These are phyloP conservation scores for Anastatus disparis DNA, from an alignment of 1,140 invertebrate species.

Conservation along the genomic window DNA sequence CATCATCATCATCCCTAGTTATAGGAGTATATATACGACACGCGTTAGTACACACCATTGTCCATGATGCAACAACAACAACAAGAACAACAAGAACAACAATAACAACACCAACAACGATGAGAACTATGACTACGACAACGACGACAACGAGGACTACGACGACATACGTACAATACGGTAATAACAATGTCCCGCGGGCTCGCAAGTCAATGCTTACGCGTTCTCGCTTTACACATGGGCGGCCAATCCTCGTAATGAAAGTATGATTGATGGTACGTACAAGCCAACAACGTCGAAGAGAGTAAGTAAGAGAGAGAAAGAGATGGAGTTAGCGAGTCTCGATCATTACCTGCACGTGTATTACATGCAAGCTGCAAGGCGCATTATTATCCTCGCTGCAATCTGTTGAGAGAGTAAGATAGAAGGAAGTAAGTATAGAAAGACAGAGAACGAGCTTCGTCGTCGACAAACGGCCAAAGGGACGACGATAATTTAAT, in stretches of 20 bases:
- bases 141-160: conserved; percentile 5
- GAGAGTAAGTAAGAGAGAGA: too few relatives aligned
- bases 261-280: conserved; percentile 68
- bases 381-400: conserved; percentile 24
- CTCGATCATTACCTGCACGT: conserved; percentile 55
- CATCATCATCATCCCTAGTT: too few relatives aligned
- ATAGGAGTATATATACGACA: too few relatives aligned
- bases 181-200: conserved; percentile 62
- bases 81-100: too few relatives aligned
- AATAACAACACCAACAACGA: too few relatives aligned
- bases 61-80: too few relatives aligned
- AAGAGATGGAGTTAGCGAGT: conserved; percentile 45
- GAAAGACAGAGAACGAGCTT: too few relatives aligned
- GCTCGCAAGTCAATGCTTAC: conserved; percentile 55
- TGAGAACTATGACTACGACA: not conserved
- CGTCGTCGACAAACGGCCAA: not conserved
- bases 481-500: conserved; percentile 28
- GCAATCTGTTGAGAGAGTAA: conserved; percentile 24
- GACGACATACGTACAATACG: conserved; percentile 43
- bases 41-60: too few relatives aligned
- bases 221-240: too few relatives aligned
- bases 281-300: too few relatives aligned
- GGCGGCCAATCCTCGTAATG: conserved; percentile 63
- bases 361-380: too few relatives aligned
- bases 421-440: too few relatives aligned